Evolutionary conservation across 2,113 vertebrate genomes (phyloP), one percentile per base, ranked within the genome.

Genomic region (Entomyzon cyanotis): DNA sequence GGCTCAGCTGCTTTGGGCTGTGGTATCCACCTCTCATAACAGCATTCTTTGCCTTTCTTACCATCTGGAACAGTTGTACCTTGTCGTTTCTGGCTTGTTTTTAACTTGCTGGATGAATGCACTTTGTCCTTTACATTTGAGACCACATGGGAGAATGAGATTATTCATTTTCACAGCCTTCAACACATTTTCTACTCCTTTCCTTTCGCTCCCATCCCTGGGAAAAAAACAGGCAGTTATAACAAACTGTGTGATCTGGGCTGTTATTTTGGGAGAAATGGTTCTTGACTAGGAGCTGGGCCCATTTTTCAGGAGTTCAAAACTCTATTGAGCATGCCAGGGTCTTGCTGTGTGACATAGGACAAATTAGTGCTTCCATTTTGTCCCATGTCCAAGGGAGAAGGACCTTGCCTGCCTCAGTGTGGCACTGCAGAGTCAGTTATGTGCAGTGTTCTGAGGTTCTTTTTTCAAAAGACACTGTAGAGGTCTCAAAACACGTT

Each of bases 381-480:
- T 85, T 83, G 56, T 59, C 55, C 31, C 4, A 0, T 46, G 55
- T 67, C 1, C 5, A 33, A 13, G 10, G 37, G 73, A 78, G 33
- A 70, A 74, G 9, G 71, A 42, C 59, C 68, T 46, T 59, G 19
- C 64, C 67, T 81, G 73, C 93, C 92, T 75, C 93, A 84, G 83
- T 77, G 93, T 96, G 94, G 92, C 94, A 92, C 93, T 96, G 16
- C 83, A 71, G 95, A 92, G 94, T 58, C 80, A 90, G 1, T 90
- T 81, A 56, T 73, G 76, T 41, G 12, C 42, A 22, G 30, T n/a
- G 12, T 69, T 73, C 77, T 25, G 47, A 78, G 58, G 33, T 33
- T 35, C 71, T 74, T 87, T 41, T 41, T 50, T 0, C 42, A 3
- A 16, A 70, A 79, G 15, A 9, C 12, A 3, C 28, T 20, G 18